Evolutionary conservation across 2,888 invertebrate species (phyloP), one percentile per base, ranked within the genome.

Genomic region (Crepidodera aurea): DNA sequence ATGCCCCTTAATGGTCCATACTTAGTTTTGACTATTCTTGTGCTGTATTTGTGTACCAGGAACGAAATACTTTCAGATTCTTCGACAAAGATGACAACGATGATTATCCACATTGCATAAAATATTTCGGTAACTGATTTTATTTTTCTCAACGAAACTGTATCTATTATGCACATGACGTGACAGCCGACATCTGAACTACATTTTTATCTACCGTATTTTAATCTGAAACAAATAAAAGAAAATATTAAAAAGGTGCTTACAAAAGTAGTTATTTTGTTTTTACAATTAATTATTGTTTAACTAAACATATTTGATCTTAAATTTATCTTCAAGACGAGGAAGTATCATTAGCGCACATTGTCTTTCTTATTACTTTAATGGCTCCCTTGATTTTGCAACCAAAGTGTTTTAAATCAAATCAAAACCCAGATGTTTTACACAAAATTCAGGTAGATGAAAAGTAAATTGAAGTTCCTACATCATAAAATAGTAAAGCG

Each of bases 1-100:
- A 93, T 88, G 58, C 95, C 96, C 46, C 94, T 87, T 75, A 96
- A 83, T 64, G 90, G 88, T 29, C 96, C 96, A 85, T 95, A 96
- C 80, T 94, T 92, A 70, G 96, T 96, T 78, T 89, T 88, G 69
- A 96, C 91, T 67, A 93, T 88, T 72, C 91, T 86, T 67, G 91
- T 90, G 82, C 90, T 90, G 82, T 91, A 91, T 80, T 91, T 91
- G 82, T 91, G 91, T 74, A 87, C 84, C 71, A 83, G 85, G 77
- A 84, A 84, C 69, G 79, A 82, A 67, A 71, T 79, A 29, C 79
- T 79, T 42, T 72, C 77, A 72, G 83, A 82, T 79, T 83, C 84
- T 81, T 84, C 83, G 77, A 84, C 82, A 79, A 86, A 83, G 81
- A 85, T 84, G 82, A 85, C 83, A 77, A 82, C 78, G 71, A 86